Percentiles rank a stretch among this genome's conserved stretches.
Conservation (phyloP, 2,797 vertebrate genomes). For the Chrosomus eos region DNA sequence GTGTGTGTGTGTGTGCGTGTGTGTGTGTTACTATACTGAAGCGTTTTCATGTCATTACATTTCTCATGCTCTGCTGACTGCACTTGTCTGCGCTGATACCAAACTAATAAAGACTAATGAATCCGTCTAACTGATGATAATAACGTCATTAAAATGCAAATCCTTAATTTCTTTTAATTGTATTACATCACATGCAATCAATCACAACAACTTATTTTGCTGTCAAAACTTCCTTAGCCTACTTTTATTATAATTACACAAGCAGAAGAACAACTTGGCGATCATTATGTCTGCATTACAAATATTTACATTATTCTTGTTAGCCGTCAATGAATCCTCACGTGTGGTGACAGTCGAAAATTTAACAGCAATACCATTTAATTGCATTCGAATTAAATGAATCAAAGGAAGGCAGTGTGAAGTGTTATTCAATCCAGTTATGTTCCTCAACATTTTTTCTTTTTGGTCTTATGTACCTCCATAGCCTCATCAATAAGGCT, state of each 20-base stretch:
- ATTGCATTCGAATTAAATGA: neutral
- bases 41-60: constrained; percentile 69
- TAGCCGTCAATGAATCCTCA: neutral
- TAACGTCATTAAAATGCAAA: constrained; percentile 99
- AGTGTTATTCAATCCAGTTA: neutral
- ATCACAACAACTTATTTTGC: constrained; percentile 73
- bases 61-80: constrained; percentile 77
- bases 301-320: constrained; percentile 24
- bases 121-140: constrained; percentile 91
- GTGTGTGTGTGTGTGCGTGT: constrained; percentile 16
- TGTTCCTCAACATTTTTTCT: neutral
- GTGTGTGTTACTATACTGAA: constrained; percentile 24
- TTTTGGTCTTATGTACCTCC: neutral
- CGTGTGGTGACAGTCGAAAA: neutral
- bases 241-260: constrained; percentile 23
- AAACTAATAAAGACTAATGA: constrained; percentile 97
- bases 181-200: constrained; percentile 90
- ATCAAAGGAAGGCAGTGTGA: neutral
- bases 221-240: constrained; percentile 50
- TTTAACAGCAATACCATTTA: neutral
- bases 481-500: neutral
- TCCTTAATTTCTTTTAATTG: constrained; percentile 92
- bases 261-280: constrained; percentile 44
- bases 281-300: constrained; percentile 34
- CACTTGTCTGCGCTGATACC: constrained; percentile 79